Base-by-base conservation (phyloP, 2,113 vertebrate genomes). In the Galemys pyrenaicus region DNA sequence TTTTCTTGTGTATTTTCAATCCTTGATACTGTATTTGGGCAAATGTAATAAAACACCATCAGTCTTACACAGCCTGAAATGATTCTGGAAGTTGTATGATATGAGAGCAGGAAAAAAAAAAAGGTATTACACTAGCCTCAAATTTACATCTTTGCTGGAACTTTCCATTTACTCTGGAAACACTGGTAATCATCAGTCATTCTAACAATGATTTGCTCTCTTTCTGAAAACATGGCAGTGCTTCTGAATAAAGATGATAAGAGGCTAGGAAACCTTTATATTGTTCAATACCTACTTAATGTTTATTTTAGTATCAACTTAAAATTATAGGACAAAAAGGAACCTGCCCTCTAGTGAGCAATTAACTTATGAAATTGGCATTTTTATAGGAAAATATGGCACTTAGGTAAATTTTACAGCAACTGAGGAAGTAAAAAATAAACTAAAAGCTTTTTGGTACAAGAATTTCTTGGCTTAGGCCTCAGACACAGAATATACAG, bases 1-100 rank as follows among this genome's bases (percentile, higher is more conserved):
- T 26, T 83, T 91, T 86, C 37, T 30, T 15, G 7, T 17, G 30
- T 6, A 49, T 44, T 74, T 86, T 41, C 44, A 95, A 58, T 60
- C 83, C 87, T 44, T 17, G 70, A 80, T 20, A 91, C n/a, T 85
- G 68, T 15, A 70, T 82, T 95, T 96, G 80, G 70, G 65, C 46
- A 87, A 89, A 74, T 30, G 60, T 58, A 70, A 82, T 35, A 86
- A 82, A 54, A 91, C 15, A 83, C 46, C 60, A 67, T 60, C 58
- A 44, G 70, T 54, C 49, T 96, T 70, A 92, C 5, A 88, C 0
- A 90, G 73, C 46, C 84, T 94, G 89, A 77, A 89, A 88, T 35
- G 32, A 60, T 3, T 39, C 58, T 79, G 39, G 41, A 80, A 93
- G 26, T 60, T 87, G 51, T 39, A 77, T 20, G 17, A 7, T 49